Evolutionary conservation across 1,140 invertebrate species (phyloP).

Genomic region (Cydia strobilella): DNA sequence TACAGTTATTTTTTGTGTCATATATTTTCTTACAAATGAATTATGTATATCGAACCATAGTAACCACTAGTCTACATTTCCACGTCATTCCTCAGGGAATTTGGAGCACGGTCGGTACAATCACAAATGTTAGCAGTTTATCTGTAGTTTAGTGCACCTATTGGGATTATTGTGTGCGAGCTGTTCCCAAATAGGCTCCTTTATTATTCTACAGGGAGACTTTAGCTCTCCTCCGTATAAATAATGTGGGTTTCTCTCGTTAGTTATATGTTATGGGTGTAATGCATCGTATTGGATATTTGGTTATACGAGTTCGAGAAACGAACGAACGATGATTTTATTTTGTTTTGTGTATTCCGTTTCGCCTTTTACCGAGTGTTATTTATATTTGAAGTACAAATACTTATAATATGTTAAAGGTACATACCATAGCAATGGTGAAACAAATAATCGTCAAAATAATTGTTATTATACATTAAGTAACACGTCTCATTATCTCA

Average conservation of each 20-base stretch:
- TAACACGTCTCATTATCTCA: too few relatives aligned
- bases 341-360: too few relatives aligned
- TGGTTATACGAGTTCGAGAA: background rate
- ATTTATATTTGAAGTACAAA: too few relatives aligned
- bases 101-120: background rate
- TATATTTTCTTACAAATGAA: background rate
- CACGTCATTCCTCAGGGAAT: slow-evolving; percentile 7
- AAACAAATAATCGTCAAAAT: too few relatives aligned
- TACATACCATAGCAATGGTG: too few relatives aligned
- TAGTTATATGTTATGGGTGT: slow-evolving; percentile 6
- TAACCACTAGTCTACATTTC: background rate
- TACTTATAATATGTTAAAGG: too few relatives aligned
- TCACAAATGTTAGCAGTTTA: slow-evolving; percentile 21
- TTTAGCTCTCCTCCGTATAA: slow-evolving; percentile 10
- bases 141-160: slow-evolving; percentile 16
- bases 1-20: background rate
- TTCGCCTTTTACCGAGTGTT: too few relatives aligned
- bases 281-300: background rate
- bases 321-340: background rate
- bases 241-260: slow-evolving; percentile 1
- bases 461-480: too few relatives aligned
- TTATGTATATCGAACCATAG: background rate
- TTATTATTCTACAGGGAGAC: slow-evolving; percentile 18
- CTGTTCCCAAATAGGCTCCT: slow-evolving; percentile 10
- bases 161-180: slow-evolving; percentile 20